These are phyloP conservation scores for Steinernema hermaphroditum DNA, from an alignment of 2,888 invertebrate genomes.

Conservation along the genomic window DNA sequence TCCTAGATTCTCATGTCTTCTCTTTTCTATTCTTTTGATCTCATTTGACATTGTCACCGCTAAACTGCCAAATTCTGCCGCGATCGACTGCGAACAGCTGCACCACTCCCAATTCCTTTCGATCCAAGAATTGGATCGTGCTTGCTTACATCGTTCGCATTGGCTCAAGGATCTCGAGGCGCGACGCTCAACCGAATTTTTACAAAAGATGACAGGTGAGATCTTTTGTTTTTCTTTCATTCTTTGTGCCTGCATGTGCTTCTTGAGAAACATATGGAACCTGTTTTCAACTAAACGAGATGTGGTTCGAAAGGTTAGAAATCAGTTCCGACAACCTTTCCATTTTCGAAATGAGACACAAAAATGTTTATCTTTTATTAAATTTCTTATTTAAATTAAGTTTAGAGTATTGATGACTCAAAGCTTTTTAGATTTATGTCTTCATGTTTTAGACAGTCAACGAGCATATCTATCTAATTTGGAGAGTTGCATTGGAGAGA, in stretches of 20 bases:
- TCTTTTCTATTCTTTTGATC: slow-evolving; percentile 23
- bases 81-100: slow-evolving; percentile 33
- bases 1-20: background rate
- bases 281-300: too few species aligned
- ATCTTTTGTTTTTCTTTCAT: background rate
- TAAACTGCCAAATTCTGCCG: background rate
- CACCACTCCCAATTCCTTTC: slow-evolving; percentile 48
- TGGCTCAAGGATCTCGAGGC: slow-evolving; percentile 23
- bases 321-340: too few species aligned
- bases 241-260: background rate
- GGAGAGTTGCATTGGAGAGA: slow-evolving; percentile 50
- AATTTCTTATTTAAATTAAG: too few species aligned
- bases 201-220: background rate
- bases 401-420: too few species aligned
- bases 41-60: background rate
- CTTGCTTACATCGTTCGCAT: background rate
- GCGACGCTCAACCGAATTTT: background rate
- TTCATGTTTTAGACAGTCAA: slow-evolving; percentile 48
- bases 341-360: too few species aligned
- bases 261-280: too few species aligned
- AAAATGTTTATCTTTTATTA: too few species aligned
- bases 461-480: slow-evolving; percentile 48
- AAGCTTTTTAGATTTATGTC: too few species aligned
- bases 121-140: slow-evolving; percentile 40
- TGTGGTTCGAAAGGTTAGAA: too few species aligned